Evolutionary conservation across 2,797 vertebrate genomes (phyloP), one percentile per base, ranked within the genome.

Genomic region (Macropodus opercularis): DNA sequence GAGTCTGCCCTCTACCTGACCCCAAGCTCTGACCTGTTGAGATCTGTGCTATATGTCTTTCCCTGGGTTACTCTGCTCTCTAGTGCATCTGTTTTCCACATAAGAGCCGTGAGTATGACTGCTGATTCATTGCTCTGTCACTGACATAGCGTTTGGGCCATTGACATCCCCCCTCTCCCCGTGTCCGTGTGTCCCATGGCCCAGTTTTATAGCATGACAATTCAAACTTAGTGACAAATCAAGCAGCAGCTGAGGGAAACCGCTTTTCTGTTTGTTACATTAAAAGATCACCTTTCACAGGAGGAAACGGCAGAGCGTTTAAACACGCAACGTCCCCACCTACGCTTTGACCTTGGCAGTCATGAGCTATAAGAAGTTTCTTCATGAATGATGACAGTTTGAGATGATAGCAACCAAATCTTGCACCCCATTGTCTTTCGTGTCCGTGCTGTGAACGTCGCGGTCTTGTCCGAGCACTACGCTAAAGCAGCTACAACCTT

Each of bases 71-170:
- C 46, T n/a, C 69, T 43, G 68, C 34, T 70, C 53, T 64, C 49
- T 12, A 56, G 74, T 77, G 62, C 90, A 90, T 91, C 89, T 93
- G 91, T 87, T 93, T 91, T 90, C 69, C 79, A 85, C 81, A 91
- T 91, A 78, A 84, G 80, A 57, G 46, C 44, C 3, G 4, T 8
- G 54, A 73, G 80, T 54, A 42, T 58, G 11, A 43, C 51, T 22
- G 57, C 59, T 92, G 87, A 92, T 92, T 92, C 91, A 91, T 87
- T 63, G 83, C 66, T 75, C 61, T 87, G 89, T 84, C 83, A 72
- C 75, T 77, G 83, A 77, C 72, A 44, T 55, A 51, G 69, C 68
- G 59, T 84, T 83, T 24, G 72, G 48, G 72, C 76, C 71, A 72
- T 75, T 56, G 54, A 80, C 82, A 79, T 81, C 67, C 57, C 72